phyloP scores from a whole-genome alignment of 2,113 vertebrate genomes.

The Abramis brama region DNA sequence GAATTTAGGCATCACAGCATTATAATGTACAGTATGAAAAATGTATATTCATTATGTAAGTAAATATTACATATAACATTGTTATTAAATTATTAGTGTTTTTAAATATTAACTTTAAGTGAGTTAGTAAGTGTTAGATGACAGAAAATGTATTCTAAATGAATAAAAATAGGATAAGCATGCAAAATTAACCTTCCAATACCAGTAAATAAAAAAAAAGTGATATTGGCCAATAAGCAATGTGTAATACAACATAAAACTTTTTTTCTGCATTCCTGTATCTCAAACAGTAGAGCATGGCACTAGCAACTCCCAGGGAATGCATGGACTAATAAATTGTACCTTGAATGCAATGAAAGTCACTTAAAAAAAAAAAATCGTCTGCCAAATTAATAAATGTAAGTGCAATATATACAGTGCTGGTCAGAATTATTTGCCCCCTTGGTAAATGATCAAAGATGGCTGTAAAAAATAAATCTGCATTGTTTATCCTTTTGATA shows the following conservation, averaged over 20 bases:
- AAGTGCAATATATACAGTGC: background rate
- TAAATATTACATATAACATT: background rate
- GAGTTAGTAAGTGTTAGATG: background rate
- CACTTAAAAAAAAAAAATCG: background rate
- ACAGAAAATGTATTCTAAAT: background rate
- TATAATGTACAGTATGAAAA: background rate
- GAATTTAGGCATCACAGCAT: background rate
- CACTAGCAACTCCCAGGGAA: background rate
- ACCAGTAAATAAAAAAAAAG: no score
- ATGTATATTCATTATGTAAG: background rate
- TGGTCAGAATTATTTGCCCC: no score
- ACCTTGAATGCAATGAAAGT: background rate
- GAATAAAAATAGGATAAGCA: no score
- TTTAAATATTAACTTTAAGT: background rate
- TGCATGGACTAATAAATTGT: background rate
- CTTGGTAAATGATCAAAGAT: no score
- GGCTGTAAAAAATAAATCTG: no score
- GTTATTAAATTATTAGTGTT: background rate
- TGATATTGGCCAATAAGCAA: no score
- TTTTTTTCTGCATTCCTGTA: background rate
- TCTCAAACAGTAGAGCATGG: background rate
- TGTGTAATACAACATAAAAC: no score
- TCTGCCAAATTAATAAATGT: background rate
- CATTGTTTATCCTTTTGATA: no score
- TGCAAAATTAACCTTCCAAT: no score